Evolutionary conservation across 2,888 invertebrate species (phyloP).

Genomic region (Chloroclysta siterata): DNA sequence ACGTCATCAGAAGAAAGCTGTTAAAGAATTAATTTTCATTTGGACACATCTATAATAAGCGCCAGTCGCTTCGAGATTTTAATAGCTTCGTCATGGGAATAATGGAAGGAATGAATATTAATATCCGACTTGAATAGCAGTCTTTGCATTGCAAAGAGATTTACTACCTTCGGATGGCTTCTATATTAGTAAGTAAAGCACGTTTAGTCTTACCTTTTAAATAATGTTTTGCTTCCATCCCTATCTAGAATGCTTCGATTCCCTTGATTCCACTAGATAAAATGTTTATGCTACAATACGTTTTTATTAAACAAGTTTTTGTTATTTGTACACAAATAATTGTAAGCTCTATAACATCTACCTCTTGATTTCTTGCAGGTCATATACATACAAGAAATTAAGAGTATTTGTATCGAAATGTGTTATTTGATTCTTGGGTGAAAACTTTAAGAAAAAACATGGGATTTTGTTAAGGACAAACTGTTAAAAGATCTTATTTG

Average conservation of each 20-base stretch:
- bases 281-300: background rate
- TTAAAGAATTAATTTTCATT: conserved; percentile 57
- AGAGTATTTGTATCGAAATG: too few species aligned
- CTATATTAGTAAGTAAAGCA: conserved; percentile 23
- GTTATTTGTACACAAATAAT: background rate
- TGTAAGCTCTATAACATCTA: too few species aligned
- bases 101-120: conserved; percentile 75
- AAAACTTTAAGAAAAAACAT: too few species aligned
- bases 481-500: too few species aligned
- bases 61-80: conserved; percentile 57
- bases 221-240: background rate
- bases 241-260: conserved; percentile 3
- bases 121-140: conserved; percentile 69
- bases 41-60: conserved; percentile 62
- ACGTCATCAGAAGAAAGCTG: conserved; percentile 35
- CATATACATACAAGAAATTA: too few species aligned
- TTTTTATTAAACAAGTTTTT: background rate
- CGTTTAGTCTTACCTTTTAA: conserved; percentile 7
- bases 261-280: conserved; percentile 1
- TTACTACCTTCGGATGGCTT: conserved; percentile 44
- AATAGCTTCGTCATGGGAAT: conserved; percentile 69
- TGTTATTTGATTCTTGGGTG: too few species aligned
- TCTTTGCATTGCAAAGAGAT: conserved; percentile 73
- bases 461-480: too few species aligned
- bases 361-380: too few species aligned